Conservation (phyloP, 2,113 vertebrate genomes). For the Carlito syrichta region DNA sequence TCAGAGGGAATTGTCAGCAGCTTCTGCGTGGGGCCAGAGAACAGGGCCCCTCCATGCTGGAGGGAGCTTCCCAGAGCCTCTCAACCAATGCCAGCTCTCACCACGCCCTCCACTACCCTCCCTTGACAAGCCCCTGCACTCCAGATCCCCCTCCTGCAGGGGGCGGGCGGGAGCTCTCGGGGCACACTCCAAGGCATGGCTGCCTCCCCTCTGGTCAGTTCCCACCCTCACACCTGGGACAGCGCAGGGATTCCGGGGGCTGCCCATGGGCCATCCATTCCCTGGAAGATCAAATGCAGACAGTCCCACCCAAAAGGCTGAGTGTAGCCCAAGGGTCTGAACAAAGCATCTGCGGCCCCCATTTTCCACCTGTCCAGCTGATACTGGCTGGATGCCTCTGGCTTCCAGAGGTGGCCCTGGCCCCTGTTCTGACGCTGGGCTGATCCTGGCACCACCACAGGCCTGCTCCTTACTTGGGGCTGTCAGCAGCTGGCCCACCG, state of each 20-base stretch:
- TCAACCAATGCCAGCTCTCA: neutral
- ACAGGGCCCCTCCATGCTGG: neutral
- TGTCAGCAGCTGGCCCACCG: neutral
- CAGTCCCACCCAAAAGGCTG: neutral
- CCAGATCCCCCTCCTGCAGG: neutral
- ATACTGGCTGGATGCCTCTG: neutral
- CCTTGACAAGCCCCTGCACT: neutral
- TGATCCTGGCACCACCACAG: rapidly evolving
- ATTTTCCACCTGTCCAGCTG: neutral
- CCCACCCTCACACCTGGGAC: neutral
- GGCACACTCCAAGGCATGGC: too few species aligned
- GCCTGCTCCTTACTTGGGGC: neutral
- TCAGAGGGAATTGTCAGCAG: neutral
- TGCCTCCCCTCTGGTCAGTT: neutral
- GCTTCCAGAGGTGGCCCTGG: neutral
- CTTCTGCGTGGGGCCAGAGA: neutral
- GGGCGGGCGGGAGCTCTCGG: neutral
- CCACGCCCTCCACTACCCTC: neutral
- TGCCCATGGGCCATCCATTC: too few species aligned
- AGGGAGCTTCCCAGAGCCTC: conserved; percentile 32
- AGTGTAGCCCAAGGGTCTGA: neutral
- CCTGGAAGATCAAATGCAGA: neutral
- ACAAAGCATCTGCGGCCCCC: neutral
- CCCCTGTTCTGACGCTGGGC: too few species aligned
- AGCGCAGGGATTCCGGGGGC: neutral